Base-by-base conservation (phyloP, 2,888 invertebrate species). In the Rhogogaster chlorosoma region DNA sequence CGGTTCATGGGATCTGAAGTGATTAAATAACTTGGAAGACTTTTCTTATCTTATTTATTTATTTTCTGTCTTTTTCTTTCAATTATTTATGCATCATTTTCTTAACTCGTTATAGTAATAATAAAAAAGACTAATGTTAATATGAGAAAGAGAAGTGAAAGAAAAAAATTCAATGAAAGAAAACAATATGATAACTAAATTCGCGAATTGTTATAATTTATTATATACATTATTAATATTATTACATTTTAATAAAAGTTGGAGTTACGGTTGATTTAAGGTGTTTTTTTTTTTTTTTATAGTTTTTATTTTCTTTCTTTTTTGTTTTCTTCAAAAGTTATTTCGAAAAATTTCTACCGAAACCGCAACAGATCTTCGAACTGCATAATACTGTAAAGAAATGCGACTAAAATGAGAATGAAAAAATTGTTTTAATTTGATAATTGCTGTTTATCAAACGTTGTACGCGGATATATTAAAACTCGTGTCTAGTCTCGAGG, bases 121-220 rank as follows among this genome's bases (percentile, higher is more conserved):
- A n/a, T n/a, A n/a, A n/a, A n/a, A n/a, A 64, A 64, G 9, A 64
- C 2, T 45, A 45, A 45, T 45, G 12, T 45, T 45, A 45, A 45
- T 45, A 45, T 45, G 45, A 15, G 12, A 45, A 12, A 64, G 29
- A 26, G 29, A 53, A 53, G 1, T n/a, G 53, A 26, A 26, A 61
- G 22, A 26, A 61, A 9, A 6, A 61, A 22, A 61, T 26, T 61
- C 7, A 26, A 12, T 61, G 61, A 61, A n/a, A 53, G n/a, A 32
- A 77, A 53, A 32, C n/a, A n/a, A n/a, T n/a, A 77, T 77, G 49
- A 73, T 73, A 26, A 73, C 38, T 26, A 73, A 38, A 26, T 73
- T 42, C 42, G n/a, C 12, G 12, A 10, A 22, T 73, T 38, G 42
- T 26, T 73, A 22, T 73, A 42, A 73, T 77, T 77, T 77, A 49